These are phyloP conservation scores for Alectoris magna DNA, from an alignment of 2,797 vertebrate species.

Conservation along the genomic window DNA sequence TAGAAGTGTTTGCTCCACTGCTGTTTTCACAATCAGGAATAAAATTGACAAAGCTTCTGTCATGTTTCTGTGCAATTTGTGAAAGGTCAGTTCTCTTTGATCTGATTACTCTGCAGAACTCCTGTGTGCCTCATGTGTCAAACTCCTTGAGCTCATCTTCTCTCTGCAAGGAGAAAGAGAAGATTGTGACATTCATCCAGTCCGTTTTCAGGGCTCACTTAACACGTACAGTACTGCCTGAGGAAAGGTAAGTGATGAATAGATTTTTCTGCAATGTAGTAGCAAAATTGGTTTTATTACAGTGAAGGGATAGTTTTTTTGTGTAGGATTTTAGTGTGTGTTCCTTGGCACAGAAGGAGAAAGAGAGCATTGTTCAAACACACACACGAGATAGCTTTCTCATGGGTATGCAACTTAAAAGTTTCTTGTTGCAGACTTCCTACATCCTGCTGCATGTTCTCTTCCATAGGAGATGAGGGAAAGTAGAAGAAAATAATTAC, in stretches of 20 bases:
- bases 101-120: conserved; percentile 57
- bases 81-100: conserved; percentile 12
- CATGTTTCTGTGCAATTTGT: neutral
- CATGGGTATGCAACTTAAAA: neutral
- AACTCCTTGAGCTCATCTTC: neutral
- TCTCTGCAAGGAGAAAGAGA: conserved; percentile 65
- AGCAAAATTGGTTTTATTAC: neutral
- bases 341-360: neutral
- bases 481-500: neutral
- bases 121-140: neutral
- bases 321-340: neutral
- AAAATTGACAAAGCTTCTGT: neutral
- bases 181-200: conserved; percentile 82
- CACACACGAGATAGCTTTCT: neutral
- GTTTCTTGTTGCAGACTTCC: neutral
- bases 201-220: conserved; percentile 88
- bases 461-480: neutral
- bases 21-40: neutral
- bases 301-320: neutral
- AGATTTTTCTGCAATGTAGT: neutral
- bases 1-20: neutral
- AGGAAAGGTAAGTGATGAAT: conserved; percentile 77
- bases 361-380: neutral
- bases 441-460: neutral
- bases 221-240: conserved; percentile 70